These are phyloP conservation scores for Drosophila quinaria DNA, from an alignment of 2,888 invertebrate genomes.

Conservation along the genomic window DNA sequence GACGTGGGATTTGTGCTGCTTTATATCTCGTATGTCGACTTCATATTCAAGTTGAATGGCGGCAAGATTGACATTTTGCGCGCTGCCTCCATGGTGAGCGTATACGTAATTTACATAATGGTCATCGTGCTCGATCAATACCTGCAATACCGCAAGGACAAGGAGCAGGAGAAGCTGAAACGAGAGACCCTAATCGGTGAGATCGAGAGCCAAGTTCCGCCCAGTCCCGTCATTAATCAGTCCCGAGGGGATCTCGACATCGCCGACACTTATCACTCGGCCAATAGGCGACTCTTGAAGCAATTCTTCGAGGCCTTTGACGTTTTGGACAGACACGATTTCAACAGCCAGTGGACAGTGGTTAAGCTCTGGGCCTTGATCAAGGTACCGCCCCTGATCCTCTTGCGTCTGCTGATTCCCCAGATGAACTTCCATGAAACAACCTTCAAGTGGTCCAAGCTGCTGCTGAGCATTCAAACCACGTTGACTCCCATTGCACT, in stretches of 20 bases:
- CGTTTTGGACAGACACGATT: slow-evolving; percentile 15
- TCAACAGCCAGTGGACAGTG: slow-evolving; percentile 31
- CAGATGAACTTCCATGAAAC: slow-evolving; percentile 11
- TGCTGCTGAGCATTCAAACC: slow-evolving; percentile 43
- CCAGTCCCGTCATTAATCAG: neutral
- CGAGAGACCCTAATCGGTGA: neutral
- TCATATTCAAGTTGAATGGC: neutral
- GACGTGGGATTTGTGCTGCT: slow-evolving; percentile 42
- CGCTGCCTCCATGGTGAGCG: slow-evolving; percentile 5
- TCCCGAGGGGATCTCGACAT: neutral
- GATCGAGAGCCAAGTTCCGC: slow-evolving; percentile 5
- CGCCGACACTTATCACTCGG: neutral
- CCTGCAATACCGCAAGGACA: slow-evolving; percentile 24
- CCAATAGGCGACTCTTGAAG: slow-evolving; percentile 8
- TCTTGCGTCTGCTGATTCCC: slow-evolving; percentile 41
- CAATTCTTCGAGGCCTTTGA: slow-evolving; percentile 39
- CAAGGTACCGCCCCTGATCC: slow-evolving; percentile 23
- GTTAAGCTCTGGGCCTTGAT: slow-evolving; percentile 43
- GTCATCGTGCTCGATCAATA: slow-evolving; percentile 38
- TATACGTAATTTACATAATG: slow-evolving; percentile 33
- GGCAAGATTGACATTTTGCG: slow-evolving; percentile 6
- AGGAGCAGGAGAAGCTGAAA: neutral
- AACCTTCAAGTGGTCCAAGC: slow-evolving; percentile 36
- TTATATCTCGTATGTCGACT: slow-evolving; percentile 38
- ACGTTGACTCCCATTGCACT: slow-evolving; percentile 21